phyloP scores from a whole-genome alignment of 1,140 invertebrate genomes.

The Pseudomyrmex cubaensis region DNA sequence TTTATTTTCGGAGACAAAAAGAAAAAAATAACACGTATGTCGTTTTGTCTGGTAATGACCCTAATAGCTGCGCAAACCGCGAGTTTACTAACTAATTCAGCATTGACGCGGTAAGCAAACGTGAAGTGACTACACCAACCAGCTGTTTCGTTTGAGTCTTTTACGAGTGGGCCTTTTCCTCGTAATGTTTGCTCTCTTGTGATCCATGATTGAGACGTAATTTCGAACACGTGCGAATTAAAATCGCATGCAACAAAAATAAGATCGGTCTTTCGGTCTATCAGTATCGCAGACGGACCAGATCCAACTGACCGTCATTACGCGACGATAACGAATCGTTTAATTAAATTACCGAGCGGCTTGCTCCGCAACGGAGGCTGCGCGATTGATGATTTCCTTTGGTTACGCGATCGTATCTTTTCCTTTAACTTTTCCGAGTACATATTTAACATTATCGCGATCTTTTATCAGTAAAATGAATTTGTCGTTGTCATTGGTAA shows the following conservation, averaged over 20 bases:
- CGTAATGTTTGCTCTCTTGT: background rate
- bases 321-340: conserved; percentile 68
- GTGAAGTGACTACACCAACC: conserved; percentile 73
- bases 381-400: conserved; percentile 39
- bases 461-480: no score
- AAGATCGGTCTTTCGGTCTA: background rate
- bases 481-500: no score
- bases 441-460: no score
- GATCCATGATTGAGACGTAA: conserved; percentile 14
- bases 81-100: background rate
- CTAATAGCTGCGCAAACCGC: background rate
- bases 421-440: background rate
- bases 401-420: background rate
- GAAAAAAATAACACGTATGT: background rate
- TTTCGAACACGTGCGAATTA: conserved; percentile 1
- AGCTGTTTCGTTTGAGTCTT: conserved; percentile 67
- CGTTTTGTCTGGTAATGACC: background rate
- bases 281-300: background rate
- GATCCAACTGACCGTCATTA: conserved; percentile 30
- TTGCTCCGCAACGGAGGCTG: conserved; percentile 36
- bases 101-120: background rate
- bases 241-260: background rate
- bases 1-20: background rate
- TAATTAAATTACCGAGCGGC: conserved; percentile 72
- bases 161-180: background rate